Base-by-base conservation (phyloP, 1,140 invertebrate species). In the Drosophila pseudoananassae region DNA sequence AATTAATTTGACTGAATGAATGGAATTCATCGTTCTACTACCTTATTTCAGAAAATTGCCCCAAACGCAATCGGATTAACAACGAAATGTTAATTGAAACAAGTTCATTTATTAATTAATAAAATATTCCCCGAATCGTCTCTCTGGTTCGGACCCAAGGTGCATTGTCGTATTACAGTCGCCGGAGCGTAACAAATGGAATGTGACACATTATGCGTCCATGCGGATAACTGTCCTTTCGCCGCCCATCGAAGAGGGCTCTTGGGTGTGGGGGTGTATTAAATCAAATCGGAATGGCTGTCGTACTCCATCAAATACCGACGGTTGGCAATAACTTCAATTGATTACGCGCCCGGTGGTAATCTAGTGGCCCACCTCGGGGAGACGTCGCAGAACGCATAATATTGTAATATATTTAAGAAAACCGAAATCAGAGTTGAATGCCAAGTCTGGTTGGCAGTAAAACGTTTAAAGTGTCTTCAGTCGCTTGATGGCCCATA, bases 121-220 rank as follows among this genome's bases (percentile, higher is more conserved):
- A 7, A 15, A 4, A 36, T 36, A 12, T 36, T 12, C 4, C 33
- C 33, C 10, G 33, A 4, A 36, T 36, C 4, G 33, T 36, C 33
- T 3, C 40, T 7, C 40, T 15, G 40, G 33, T 17, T 10, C 31
- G 15, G n/a, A 0, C 51, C 57, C 72, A 55, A 31, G 23, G 81
- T 66, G 52, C 57, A 53, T 6, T 56, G 29, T 52, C n/a, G 12
- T n/a, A 74, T 80, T 77, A 57, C 33, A 77, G 59, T 51, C 57
- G 79, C 54, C 69, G 77, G 70, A 76, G 78, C 74, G 75, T 71
- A 78, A 76, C 83, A 87, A 82, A 87, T 87, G 82, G 82, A 87
- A 87, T 78, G 75, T 88, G 83, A 88, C 82, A 87, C 82, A 82
- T 87, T 71, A 87, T 88, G 83, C 83, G 74, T 78, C 82, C 69